These are phyloP conservation scores for Diglossa cyanea DNA, from an alignment of 2,797 vertebrate genomes.

Conservation along the genomic window DNA sequence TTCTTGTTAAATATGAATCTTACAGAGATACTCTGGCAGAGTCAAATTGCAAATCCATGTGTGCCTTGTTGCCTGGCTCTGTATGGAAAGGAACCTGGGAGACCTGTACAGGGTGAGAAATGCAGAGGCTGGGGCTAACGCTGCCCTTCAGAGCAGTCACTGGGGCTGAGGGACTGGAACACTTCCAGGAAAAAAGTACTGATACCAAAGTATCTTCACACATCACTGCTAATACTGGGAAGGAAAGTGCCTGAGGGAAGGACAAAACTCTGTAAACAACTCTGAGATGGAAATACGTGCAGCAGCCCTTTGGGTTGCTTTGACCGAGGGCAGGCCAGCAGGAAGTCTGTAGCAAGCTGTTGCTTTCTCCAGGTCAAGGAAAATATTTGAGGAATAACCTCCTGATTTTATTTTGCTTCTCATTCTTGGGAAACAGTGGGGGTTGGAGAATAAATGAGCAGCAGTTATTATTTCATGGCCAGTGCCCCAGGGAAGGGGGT, in stretches of 20 bases:
- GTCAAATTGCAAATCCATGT: neutral
- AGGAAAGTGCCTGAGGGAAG: slow-evolving; percentile 52
- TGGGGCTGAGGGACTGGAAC: neutral
- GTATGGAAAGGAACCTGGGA: neutral
- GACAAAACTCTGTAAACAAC: slow-evolving; percentile 48
- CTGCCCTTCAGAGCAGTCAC: neutral
- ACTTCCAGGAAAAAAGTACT: slow-evolving; percentile 24
- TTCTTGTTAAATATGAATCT: neutral
- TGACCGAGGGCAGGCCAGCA: neutral
- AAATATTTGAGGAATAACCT: neutral
- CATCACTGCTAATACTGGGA: slow-evolving; percentile 14
- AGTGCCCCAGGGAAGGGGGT: neutral
- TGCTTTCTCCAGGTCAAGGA: neutral
- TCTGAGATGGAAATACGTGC: neutral
- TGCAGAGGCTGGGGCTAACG: neutral
- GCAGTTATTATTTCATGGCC: neutral
- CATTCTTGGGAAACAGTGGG: neutral
- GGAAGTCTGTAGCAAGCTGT: neutral
- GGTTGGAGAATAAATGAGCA: neutral
- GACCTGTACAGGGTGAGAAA: neutral
- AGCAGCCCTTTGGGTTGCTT: neutral
- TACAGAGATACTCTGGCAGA: neutral
- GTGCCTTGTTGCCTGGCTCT: neutral
- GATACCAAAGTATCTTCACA: slow-evolving; percentile 52
- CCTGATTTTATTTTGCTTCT: slow-evolving; percentile 6